Percentiles rank a stretch among this genome's conserved stretches.
Conservation (phyloP, 2,113 vertebrate genomes). For the Myrmophylax atrothorax region DNA sequence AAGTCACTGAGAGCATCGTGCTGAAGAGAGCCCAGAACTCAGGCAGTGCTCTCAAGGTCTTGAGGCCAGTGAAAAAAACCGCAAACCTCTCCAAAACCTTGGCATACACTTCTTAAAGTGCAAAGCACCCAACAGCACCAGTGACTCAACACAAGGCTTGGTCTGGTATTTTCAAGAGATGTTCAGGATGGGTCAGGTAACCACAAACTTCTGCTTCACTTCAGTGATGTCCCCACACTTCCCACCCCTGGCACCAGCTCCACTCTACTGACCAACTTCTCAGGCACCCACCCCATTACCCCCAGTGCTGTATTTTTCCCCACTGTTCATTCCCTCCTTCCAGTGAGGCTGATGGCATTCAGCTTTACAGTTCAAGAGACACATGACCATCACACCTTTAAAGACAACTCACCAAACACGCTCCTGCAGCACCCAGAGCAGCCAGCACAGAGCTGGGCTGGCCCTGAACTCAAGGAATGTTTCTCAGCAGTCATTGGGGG, state of each 20-base stretch:
- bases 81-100: background rate
- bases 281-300: background rate
- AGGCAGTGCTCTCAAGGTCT: background rate
- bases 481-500: background rate
- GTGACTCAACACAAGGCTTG: background rate
- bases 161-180: background rate
- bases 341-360: background rate
- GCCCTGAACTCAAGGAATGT: background rate
- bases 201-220: background rate
- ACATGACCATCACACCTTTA: background rate
- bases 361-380: background rate
- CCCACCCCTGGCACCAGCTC: background rate
- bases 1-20: background rate
- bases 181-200: background rate
- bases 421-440: background rate
- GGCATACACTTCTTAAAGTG: background rate
- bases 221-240: background rate
- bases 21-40: background rate
- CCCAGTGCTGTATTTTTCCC: background rate
- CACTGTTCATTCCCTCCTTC: background rate
- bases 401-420: background rate
- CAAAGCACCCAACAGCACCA: background rate
- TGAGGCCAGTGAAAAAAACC: background rate
- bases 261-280: background rate
- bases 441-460: background rate